phyloP scores from a whole-genome alignment of 2,113 vertebrate genomes.

The Oncorhynchus clarkii region DNA sequence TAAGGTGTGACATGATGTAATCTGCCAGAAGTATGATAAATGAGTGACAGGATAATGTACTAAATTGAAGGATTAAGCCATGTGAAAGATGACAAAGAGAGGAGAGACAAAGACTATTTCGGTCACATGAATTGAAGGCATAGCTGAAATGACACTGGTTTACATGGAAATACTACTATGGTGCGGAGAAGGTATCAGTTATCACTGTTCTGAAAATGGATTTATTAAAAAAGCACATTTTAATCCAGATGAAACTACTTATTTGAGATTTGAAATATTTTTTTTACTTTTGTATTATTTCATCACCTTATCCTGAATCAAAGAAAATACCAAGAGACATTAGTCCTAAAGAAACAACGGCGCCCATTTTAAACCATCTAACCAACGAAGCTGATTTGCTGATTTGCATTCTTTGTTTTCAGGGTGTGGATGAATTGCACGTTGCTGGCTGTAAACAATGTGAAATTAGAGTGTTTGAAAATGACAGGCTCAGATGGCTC shows the following conservation, averaged over 20 bases:
- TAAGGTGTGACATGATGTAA: slow-evolving; percentile 1
- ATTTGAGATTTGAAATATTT: too few species aligned
- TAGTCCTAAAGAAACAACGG: too few species aligned
- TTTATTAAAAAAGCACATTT: too few species aligned
- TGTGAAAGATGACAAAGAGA: neutral
- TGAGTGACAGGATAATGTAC: neutral
- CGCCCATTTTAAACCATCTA: too few species aligned
- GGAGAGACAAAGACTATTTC: neutral
- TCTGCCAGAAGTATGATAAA: neutral
- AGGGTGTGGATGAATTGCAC: too few species aligned
- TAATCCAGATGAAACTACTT: too few species aligned
- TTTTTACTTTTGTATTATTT: too few species aligned
- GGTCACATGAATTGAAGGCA: neutral
- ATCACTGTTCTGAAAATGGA: too few species aligned
- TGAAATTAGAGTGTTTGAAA: slow-evolving; percentile 27
- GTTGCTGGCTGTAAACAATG: slow-evolving; percentile 13
- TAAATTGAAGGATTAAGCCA: neutral
- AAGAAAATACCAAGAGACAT: too few species aligned
- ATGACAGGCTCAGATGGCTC: slow-evolving; percentile 27
- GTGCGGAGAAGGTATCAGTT: neutral
- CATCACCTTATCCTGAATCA: too few species aligned
- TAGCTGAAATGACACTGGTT: neutral
- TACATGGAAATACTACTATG: neutral
- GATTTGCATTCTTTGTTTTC: too few species aligned
- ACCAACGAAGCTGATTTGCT: too few species aligned